Evolutionary conservation across 2,797 vertebrate genomes (phyloP).

Genomic region (Gambelia wislizenii): DNA sequence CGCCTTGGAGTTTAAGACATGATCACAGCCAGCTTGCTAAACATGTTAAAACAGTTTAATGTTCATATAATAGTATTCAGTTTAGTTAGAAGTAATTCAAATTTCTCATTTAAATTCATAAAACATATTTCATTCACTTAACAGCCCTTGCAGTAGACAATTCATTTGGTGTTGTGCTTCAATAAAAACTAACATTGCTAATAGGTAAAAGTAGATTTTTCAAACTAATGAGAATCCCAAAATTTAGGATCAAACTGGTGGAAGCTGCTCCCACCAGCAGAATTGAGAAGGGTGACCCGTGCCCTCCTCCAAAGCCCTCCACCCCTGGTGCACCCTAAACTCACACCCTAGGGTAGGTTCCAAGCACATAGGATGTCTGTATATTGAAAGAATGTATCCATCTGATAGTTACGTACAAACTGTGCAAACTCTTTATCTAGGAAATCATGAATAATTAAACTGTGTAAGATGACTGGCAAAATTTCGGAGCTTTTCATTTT

Average conservation of each 20-base stretch:
- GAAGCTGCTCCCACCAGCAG: not conserved
- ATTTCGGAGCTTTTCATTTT: not conserved
- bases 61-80: slow-evolving; percentile 16
- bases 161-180: not conserved
- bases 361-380: too few species aligned
- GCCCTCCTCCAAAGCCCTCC: not conserved
- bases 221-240: not conserved
- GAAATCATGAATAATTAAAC: not conserved
- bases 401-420: not conserved
- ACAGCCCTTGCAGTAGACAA: not conserved
- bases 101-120: slow-evolving; percentile 2
- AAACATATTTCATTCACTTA: slow-evolving; percentile 12
- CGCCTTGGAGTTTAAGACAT: slow-evolving; percentile 94
- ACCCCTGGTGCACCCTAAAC: too few species aligned
- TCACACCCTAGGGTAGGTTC: too few species aligned
- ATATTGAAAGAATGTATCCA: not conserved
- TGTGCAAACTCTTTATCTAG: too few species aligned
- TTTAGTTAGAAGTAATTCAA: slow-evolving; percentile 15
- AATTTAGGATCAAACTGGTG: not conserved
- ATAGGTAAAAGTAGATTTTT: not conserved
- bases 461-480: not conserved
- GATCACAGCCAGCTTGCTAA: slow-evolving; percentile 98
- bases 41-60: slow-evolving; percentile 15
- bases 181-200: not conserved
- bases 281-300: not conserved